phyloP scores from a whole-genome alignment of 2,797 vertebrate species.

The Pachyuromys duprasi region DNA sequence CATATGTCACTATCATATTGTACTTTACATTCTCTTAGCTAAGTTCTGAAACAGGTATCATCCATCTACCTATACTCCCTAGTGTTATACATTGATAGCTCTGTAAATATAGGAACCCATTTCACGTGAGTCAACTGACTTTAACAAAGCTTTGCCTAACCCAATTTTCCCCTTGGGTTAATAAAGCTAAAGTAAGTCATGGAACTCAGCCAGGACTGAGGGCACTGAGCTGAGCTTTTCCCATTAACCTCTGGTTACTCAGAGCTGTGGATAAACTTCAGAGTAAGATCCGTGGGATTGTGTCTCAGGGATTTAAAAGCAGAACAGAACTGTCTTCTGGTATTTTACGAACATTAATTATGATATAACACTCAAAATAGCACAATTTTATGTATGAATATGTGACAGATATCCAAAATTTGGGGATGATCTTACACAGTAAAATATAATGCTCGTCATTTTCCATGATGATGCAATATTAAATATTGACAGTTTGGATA shows the following conservation, averaged over 20 bases:
- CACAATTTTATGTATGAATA: neutral
- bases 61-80: neutral
- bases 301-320: constrained; percentile 18
- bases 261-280: neutral
- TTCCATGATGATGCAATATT: neutral
- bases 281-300: neutral
- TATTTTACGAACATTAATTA: neutral
- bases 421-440: neutral
- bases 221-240: neutral
- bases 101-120: neutral
- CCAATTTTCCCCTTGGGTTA: constrained; percentile 54
- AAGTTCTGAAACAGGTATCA: constrained; percentile 16
- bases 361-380: constrained; percentile 4
- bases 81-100: neutral
- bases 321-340: neutral
- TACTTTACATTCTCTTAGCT: neutral
- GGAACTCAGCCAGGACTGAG: neutral
- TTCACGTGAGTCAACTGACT: constrained; percentile 34
- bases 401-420: neutral
- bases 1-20: neutral
- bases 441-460: neutral
- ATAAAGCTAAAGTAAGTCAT: constrained; percentile 34
- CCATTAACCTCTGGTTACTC: constrained; percentile 29
- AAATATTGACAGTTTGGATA: neutral
- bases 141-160: constrained; percentile 18